phyloP scores from a whole-genome alignment of 1,140 invertebrate species.

The Drosophila kepulauana region DNA sequence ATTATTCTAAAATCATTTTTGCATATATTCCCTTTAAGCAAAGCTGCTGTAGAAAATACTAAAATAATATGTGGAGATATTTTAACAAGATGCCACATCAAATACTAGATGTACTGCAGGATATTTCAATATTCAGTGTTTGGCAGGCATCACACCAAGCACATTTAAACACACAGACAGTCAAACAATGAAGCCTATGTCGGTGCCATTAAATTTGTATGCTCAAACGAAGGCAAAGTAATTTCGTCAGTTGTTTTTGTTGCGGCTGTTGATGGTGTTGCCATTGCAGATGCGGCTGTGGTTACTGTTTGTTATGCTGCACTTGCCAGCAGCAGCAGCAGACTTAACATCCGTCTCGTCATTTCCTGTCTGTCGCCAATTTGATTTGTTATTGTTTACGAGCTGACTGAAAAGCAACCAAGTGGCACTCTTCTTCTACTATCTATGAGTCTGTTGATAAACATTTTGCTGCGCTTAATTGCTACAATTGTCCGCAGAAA shows the following conservation, averaged over 20 bases:
- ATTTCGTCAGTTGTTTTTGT: slow-evolving; percentile 26
- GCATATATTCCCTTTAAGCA: too few species aligned
- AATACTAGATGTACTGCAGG: slow-evolving; percentile 1
- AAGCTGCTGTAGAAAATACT: too few species aligned
- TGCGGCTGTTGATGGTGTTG: slow-evolving; percentile 6
- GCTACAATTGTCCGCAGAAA: slow-evolving; percentile 30
- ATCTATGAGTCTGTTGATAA: slow-evolving; percentile 19
- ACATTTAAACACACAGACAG: slow-evolving; percentile 1
- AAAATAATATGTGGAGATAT: too few species aligned
- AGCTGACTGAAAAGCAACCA: slow-evolving; percentile 10
- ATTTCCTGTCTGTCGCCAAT: slow-evolving; percentile 45
- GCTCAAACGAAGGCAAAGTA: slow-evolving; percentile 41
- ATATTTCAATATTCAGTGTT: slow-evolving; percentile 22
- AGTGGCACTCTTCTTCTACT: background rate
- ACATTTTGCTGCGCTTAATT: slow-evolving; percentile 49
- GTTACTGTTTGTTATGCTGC: slow-evolving; percentile 48
- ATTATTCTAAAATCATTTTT: too few species aligned
- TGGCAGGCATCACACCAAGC: slow-evolving; percentile 11
- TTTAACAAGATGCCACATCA: background rate
- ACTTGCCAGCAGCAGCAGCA: slow-evolving; percentile 23
- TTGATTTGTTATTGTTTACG: slow-evolving; percentile 59
- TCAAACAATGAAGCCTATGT: slow-evolving; percentile 4
- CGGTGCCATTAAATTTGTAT: slow-evolving; percentile 44
- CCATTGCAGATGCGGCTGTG: slow-evolving; percentile 11
- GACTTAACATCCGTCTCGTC: slow-evolving; percentile 41